Base-by-base conservation (phyloP, 37 sponge, comb jelly and placozoan genomes). In the Spongia lamella region DNA sequence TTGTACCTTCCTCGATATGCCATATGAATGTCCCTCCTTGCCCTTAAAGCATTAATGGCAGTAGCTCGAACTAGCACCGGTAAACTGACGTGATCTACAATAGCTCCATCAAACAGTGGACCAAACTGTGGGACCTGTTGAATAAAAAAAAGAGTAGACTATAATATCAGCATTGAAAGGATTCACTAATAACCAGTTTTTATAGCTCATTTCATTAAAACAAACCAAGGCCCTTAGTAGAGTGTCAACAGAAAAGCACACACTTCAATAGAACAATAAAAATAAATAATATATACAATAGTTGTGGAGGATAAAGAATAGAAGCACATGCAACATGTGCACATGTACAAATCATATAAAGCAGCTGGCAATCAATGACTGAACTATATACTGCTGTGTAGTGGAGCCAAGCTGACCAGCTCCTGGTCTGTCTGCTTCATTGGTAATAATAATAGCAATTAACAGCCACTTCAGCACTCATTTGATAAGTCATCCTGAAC, bases 51-150 rank as follows among this genome's bases (percentile, higher is more conserved):
- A 58, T 98, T 98, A 58, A 98, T 77, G 33, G 94, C 94, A 5
- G 99, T 98, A 32, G 89, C 91, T 51, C 99, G 79, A 31, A 98
- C 96, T 30, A 95, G 85, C 4, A 70, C 30, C 0, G 96, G 80
- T 17, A 98, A 80, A 24, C 61, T 71, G 32, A 56, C 56, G 37
- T 78, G 61, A 49, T 85, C 78, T 21, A 98, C 92, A 25, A 98
- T 36, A 0, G 96, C 93, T 21, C 99, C 99, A 79, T 93, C 94
- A 73, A 88, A 95, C 61, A 98, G 92, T 0, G 99, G 99, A 14
- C 99, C 99, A 79, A 95, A 96, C 6, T 36, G 75, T 20, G 84
- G 79, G 38, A 94, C 78, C 95, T 94, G 53, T 14, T 31, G 35
- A 11, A 56, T 27, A 2, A 53, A 17, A 29, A 1, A 70, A 17